Evolutionary conservation across 2,888 invertebrate species (phyloP), one percentile per base, ranked within the genome.

Genomic region (Ormyrus rosae): DNA sequence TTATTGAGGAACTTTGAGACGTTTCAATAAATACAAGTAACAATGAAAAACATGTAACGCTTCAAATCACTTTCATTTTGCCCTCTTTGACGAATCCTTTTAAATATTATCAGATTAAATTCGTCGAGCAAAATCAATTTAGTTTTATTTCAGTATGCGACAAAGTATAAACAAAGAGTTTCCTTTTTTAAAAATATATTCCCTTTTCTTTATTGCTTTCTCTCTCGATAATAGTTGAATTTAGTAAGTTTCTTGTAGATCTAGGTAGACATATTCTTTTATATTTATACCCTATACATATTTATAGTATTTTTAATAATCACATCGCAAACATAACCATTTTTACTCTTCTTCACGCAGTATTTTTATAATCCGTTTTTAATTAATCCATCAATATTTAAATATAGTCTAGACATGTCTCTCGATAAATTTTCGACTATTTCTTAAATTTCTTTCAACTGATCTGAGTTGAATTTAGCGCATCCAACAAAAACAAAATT

Each of bases 141-240:
- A 10, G 6, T 72, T 80, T 70, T 71, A 48, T 65, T 48, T 50
- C n/a, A 63, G 19, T 74, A 51, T 79, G 50, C 58, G 34, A 67
- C 65, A 80, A 80, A 82, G 58, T 76, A 82, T 73, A 79, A 82
- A 79, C n/a, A 79, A 78, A 71, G 56, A 13, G 65, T 56, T 56
- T 81, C 82, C 83, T 81, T 84, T 86, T 88, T 85, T 87, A 88
- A 87, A 89, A 89, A 89, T 89, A 88, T 89, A 89, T 88, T 86
- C 85, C 87, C 86, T 85, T 88, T 85, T 85, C 84, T 87, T 89
- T 87, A 86, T 87, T 87, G 84, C 34, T 34, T 34, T 34, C 34
- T 34, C 34, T 34, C 34, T 73, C 55, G 56, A 74, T 83, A 76
- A 83, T 81, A 69, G 13, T 61, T 58, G 65, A 82, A 61, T 72